These are phyloP conservation scores for Penaeus vannamei DNA, from an alignment of 1,140 invertebrate genomes.

Conservation along the genomic window DNA sequence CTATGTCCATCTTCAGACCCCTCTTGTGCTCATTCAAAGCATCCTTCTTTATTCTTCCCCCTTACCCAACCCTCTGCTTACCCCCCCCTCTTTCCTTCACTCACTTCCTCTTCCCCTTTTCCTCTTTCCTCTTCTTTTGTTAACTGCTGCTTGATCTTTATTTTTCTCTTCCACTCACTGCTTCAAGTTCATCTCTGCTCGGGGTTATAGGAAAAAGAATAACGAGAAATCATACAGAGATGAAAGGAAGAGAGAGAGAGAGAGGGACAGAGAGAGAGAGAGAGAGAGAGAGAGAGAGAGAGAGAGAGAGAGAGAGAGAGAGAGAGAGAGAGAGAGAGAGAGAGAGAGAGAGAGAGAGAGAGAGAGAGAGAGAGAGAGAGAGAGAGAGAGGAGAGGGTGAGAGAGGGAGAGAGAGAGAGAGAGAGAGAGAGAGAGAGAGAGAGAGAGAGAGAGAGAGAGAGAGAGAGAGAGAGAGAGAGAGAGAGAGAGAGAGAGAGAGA, in stretches of 20 bases:
- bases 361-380: no score
- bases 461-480: no score
- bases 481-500: no score
- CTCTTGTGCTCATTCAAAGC: neutral
- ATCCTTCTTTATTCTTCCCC: neutral
- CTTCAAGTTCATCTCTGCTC: no score
- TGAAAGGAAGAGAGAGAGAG: neutral
- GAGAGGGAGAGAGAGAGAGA: no score
- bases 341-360: no score
- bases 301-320: no score
- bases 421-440: no score
- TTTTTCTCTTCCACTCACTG: no score
- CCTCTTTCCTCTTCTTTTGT: neutral
- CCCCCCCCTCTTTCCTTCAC: neutral
- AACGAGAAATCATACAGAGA: neutral
- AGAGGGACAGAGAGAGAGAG: neutral
- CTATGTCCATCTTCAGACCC: neutral
- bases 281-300: no score
- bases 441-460: no score
- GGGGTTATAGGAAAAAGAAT: neutral
- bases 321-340: accelerated
- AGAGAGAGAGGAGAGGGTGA: no score
- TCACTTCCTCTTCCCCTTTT: neutral
- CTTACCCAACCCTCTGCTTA: neutral
- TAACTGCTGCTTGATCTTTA: neutral